phyloP scores from a whole-genome alignment of 2,797 vertebrate genomes.

The Pelodytes ibericus region DNA sequence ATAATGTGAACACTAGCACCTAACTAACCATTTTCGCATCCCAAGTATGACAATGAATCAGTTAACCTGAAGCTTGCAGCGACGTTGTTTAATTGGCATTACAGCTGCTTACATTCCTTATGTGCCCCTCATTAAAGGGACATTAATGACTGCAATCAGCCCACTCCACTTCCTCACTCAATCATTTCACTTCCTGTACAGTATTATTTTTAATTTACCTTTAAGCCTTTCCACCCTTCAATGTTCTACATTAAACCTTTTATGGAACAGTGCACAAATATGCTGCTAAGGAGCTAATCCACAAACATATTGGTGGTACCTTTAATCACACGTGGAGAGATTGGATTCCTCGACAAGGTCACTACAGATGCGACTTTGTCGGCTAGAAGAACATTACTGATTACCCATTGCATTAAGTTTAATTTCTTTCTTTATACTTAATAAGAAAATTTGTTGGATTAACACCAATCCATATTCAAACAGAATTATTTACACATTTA shows the following conservation, averaged over 20 bases:
- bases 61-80: neutral
- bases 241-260: slow-evolving; percentile 52
- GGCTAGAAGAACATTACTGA: too few relatives aligned
- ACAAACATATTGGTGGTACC: too few relatives aligned
- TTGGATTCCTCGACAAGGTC: too few relatives aligned
- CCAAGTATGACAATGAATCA: neutral
- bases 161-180: slow-evolving; percentile 59
- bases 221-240: slow-evolving; percentile 53
- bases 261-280: slow-evolving; percentile 40
- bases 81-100: neutral
- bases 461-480: too few relatives aligned
- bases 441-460: too few relatives aligned
- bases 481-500: too few relatives aligned
- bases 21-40: neutral
- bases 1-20: neutral
- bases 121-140: slow-evolving; percentile 61
- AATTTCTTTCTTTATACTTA: too few relatives aligned
- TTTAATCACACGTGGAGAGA: too few relatives aligned
- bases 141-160: slow-evolving; percentile 63
- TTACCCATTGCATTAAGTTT: too few relatives aligned
- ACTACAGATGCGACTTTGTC: too few relatives aligned
- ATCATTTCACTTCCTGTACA: slow-evolving; percentile 66
- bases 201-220: slow-evolving; percentile 58
- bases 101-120: slow-evolving; percentile 61
- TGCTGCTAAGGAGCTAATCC: slow-evolving; percentile 2